Percentiles rank a stretch among this genome's conserved stretches.
These are phyloP conservation scores for Camptogramma bilineatum DNA, from an alignment of 2,888 invertebrate genomes.

Conservation along the genomic window DNA sequence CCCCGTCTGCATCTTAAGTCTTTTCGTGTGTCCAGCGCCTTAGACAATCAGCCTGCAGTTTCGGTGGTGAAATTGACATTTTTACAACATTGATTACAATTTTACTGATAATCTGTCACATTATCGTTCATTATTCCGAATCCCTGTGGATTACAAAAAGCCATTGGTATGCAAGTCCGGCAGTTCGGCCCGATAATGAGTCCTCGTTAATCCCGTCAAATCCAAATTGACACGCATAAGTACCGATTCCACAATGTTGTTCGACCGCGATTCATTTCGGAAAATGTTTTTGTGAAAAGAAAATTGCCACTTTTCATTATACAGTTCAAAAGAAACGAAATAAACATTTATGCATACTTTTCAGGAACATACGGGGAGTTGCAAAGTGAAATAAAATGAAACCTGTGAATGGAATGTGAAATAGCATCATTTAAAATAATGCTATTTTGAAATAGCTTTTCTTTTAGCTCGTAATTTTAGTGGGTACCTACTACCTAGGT, in stretches of 20 bases:
- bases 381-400: too few species aligned
- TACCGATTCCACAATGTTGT: constrained; percentile 41
- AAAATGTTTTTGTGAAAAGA: background rate
- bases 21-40: too few species aligned
- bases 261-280: constrained; percentile 14
- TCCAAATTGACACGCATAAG: constrained; percentile 53
- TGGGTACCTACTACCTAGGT: too few species aligned
- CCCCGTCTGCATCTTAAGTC: too few species aligned
- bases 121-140: constrained; percentile 4
- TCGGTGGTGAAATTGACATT: too few species aligned
- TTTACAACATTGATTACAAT: too few species aligned
- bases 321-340: background rate
- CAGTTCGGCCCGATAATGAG: constrained; percentile 52
- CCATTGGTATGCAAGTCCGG: constrained; percentile 31
- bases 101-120: too few species aligned
- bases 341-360: background rate
- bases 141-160: constrained; percentile 25
- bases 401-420: too few species aligned
- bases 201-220: constrained; percentile 54
- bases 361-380: background rate
- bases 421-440: too few species aligned
- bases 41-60: too few species aligned
- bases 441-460: too few species aligned
- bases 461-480: too few species aligned
- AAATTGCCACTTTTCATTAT: background rate